These are phyloP conservation scores for Folsomia manolachei DNA, from an alignment of 2,888 invertebrate species.

Conservation along the genomic window DNA sequence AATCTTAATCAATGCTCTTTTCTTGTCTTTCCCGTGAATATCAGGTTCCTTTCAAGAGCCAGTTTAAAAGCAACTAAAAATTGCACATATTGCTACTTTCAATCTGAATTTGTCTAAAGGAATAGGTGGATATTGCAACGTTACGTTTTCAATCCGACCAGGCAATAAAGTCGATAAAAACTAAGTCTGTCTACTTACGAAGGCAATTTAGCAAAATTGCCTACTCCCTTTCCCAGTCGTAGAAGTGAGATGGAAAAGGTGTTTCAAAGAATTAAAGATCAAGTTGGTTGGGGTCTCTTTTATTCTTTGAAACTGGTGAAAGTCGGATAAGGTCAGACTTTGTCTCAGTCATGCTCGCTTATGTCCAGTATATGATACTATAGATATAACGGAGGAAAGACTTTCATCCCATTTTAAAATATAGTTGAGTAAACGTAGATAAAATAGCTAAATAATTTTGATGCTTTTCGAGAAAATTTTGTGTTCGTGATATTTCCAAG, in stretches of 20 bases:
- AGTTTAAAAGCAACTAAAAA: background rate
- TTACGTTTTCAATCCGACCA: background rate
- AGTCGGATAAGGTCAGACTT: background rate
- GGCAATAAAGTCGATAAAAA: background rate
- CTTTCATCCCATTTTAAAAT: background rate
- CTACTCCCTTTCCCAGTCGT: background rate
- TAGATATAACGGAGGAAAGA: background rate
- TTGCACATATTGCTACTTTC: background rate
- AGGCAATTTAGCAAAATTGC: background rate
- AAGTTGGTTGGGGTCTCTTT: background rate
- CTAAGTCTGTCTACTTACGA: background rate
- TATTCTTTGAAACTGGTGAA: background rate
- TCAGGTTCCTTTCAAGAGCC: background rate
- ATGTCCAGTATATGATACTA: too few relatives aligned
- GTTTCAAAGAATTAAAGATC: background rate
- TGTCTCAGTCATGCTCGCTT: background rate
- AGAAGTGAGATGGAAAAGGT: background rate
- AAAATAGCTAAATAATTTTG: too few relatives aligned
- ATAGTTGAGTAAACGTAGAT: too few relatives aligned
- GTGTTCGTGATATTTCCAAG: too few relatives aligned
- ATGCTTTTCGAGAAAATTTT: too few relatives aligned
- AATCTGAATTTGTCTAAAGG: background rate
- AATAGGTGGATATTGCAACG: background rate
- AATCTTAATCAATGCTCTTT: conserved; percentile 20
- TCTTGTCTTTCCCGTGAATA: conserved; percentile 20